These are phyloP conservation scores for Benthochromis sp. DNA, from an alignment of 2,113 vertebrate genomes.

Conservation along the genomic window DNA sequence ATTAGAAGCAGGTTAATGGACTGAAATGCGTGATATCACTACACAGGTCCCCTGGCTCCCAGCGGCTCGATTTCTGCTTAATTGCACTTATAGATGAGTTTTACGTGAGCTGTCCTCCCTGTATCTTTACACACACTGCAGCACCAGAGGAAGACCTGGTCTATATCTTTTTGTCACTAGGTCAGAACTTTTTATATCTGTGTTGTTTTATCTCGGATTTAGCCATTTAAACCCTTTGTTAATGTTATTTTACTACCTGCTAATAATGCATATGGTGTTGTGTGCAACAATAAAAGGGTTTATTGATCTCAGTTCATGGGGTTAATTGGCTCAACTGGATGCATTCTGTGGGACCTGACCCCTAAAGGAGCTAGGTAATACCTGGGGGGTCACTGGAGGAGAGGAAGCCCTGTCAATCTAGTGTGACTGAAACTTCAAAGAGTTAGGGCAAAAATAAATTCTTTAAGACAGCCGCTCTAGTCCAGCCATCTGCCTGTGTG, in stretches of 20 bases:
- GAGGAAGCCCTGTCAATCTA: not conserved
- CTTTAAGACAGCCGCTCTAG: not conserved
- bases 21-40: constrained; percentile 20
- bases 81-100: constrained; percentile 41
- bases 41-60: constrained; percentile 17
- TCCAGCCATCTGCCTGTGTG: not conserved
- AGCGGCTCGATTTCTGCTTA: constrained; percentile 32
- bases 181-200: not conserved
- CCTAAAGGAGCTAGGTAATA: not conserved
- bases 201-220: not conserved
- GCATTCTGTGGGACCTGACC: not conserved
- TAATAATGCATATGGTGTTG: not conserved
- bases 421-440: constrained; percentile 10
- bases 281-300: not conserved
- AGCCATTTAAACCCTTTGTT: not conserved
- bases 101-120: not conserved
- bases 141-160: not conserved
- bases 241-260: not conserved
- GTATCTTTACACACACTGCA: not conserved
- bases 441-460: not conserved
- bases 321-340: constrained; percentile 45
- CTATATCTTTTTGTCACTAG: not conserved
- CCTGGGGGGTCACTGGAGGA: not conserved
- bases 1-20: constrained; percentile 55
- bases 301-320: constrained; percentile 33